A percentile compares a stretch with the other conserved stretches of the same genome.
Evolutionary conservation across 2,113 vertebrate species (phyloP).

Genomic region (Dipodomys spectabilis): DNA sequence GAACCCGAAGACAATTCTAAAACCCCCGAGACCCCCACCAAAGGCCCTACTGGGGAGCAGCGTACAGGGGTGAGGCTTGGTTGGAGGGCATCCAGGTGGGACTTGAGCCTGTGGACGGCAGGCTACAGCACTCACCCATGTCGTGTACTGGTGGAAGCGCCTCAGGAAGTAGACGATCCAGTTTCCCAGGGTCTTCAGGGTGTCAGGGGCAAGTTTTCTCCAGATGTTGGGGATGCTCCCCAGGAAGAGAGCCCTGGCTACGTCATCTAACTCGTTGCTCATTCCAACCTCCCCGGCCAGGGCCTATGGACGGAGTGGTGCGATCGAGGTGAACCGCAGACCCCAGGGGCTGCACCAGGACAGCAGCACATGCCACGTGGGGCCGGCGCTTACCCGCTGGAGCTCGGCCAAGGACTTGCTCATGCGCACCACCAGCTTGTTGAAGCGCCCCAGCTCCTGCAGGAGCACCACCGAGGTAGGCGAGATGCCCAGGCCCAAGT

Average conservation of each 20-base stretch:
- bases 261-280: slow-evolving; percentile 95
- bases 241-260: slow-evolving; percentile 93
- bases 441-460: slow-evolving; percentile 96
- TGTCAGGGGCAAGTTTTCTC: slow-evolving; percentile 95
- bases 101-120: too few relatives aligned
- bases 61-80: rapidly evolving
- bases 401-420: slow-evolving; percentile 91
- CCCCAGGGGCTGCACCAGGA: background rate
- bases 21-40: background rate
- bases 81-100: background rate
- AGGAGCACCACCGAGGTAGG: slow-evolving; percentile 94
- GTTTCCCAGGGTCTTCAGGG: slow-evolving; percentile 94
- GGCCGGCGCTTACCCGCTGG: slow-evolving; percentile 86
- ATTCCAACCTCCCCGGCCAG: slow-evolving; percentile 97
- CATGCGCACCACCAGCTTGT: slow-evolving; percentile 92
- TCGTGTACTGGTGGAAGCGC: slow-evolving; percentile 91
- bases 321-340: background rate
- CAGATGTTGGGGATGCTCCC: slow-evolving; percentile 95
- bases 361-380: rapidly evolving
- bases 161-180: slow-evolving; percentile 95
- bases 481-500: slow-evolving; percentile 85
- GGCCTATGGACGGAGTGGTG: slow-evolving; percentile 85
- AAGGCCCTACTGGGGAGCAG: background rate
- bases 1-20: background rate
- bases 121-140: slow-evolving; percentile 88